phyloP scores from a whole-genome alignment of 2,888 invertebrate species.

The Dastarcus helophoroides region DNA sequence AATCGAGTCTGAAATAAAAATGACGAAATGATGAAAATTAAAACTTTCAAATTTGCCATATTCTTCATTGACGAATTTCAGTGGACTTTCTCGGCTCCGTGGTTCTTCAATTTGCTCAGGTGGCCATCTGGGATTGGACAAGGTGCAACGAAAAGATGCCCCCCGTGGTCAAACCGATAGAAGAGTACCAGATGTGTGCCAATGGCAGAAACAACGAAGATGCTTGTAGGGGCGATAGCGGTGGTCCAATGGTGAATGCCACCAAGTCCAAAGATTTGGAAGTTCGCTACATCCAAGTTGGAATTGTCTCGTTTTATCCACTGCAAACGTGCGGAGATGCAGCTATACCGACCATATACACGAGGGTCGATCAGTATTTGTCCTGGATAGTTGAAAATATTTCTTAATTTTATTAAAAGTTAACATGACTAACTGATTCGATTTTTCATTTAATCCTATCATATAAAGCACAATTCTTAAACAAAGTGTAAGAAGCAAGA shows the following conservation, averaged over 20 bases:
- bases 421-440: no score
- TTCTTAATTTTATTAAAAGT: constrained; percentile 4
- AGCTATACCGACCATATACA: constrained; percentile 59
- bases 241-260: constrained; percentile 47
- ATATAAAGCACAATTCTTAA: no score
- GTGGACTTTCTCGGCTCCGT: constrained; percentile 25
- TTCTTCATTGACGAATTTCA: no score
- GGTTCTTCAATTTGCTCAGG: constrained; percentile 22
- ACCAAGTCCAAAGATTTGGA: constrained; percentile 21
- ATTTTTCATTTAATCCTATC: no score
- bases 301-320: constrained; percentile 42
- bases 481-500: no score
- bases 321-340: constrained; percentile 37
- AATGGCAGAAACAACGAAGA: constrained; percentile 47
- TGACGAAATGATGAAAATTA: no score
- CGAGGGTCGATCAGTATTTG: constrained; percentile 48
- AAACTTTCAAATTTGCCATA: no score
- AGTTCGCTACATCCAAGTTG: constrained; percentile 44
- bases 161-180: constrained; percentile 26
- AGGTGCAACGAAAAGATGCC: constrained; percentile 24
- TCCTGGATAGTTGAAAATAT: constrained; percentile 51
- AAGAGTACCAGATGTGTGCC: constrained; percentile 46
- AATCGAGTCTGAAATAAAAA: no score
- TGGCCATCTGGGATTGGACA: constrained; percentile 22
- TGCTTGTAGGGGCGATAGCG: constrained; percentile 55